Evolutionary conservation across 2,888 invertebrate species (phyloP), one percentile per base, ranked within the genome.

Genomic region (Lysandra bellargus): DNA sequence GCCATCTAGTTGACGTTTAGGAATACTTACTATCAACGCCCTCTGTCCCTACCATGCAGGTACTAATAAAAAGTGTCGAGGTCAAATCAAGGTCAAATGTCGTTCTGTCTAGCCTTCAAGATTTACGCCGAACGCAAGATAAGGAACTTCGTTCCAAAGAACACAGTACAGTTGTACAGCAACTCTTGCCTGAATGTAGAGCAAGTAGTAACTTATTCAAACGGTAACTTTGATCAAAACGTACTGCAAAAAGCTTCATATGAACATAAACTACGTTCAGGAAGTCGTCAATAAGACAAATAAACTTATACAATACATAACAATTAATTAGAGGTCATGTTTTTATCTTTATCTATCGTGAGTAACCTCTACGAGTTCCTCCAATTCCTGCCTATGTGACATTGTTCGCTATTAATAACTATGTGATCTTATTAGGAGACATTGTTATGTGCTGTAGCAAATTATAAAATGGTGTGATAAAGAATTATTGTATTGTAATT

Each of bases 251-350:
- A 69, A 69, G 14, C 14, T 69, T 5, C 5, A 69, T 69, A 33
- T 12, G 12, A 33, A 14, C 33, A 69, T 69, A 69, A 69, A 69
- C 33, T 17, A 17, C 69, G 30, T 14, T 17, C 69, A 69, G 69
- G 69, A 69, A 69, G 33, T 33, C 14, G 4, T 37, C 33, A 69
- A 64, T 64, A 33, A 37, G 69, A 69, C 33, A 69, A 69, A 69
- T 69, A 69, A 69, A 69, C 69, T 37, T 69, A 69, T 37, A 69
- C 69, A 69, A 69, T 69, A 69, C 17, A 69, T 33, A 69, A 69
- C 30, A 30, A 69, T 69, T 69, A 69, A 69, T 69, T 69, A 33
- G 6, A 69, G 69, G 69, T 69, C 69, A 37, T 4, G 69, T 69
- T 37, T 30, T 69, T 69, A 69, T 69, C 69, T 69, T 5, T 14